A percentile compares a stretch with the other conserved stretches of the same genome.
Conservation (phyloP, 2,797 vertebrate species). For the Setipinna tenuifilis region DNA sequence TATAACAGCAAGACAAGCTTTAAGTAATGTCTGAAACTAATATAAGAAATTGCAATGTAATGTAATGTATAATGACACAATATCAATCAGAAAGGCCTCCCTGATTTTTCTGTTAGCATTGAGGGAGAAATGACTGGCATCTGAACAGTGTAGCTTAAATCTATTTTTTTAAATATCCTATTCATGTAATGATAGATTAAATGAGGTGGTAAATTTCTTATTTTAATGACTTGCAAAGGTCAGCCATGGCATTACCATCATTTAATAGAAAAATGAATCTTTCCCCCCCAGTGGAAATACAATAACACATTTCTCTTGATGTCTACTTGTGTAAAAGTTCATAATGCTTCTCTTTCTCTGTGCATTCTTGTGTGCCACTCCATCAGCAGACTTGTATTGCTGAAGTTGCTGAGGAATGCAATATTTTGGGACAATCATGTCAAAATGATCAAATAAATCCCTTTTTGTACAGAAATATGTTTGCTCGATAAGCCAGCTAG, state of each 20-base stretch:
- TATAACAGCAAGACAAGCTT: neutral
- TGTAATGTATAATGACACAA: conserved; percentile 18
- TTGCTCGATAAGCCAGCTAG: neutral
- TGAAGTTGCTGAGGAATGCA: conserved; percentile 20
- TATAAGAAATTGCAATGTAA: conserved; percentile 33
- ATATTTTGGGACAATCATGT: conserved; percentile 30
- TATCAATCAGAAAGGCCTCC: conserved; percentile 26
- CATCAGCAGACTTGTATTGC: conserved; percentile 1
- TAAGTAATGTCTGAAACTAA: neutral
- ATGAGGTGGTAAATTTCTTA: conserved; percentile 47
- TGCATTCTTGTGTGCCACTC: conserved; percentile 18
- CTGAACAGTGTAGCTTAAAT: conserved; percentile 19
- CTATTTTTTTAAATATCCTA: conserved; percentile 31
- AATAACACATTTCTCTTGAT: conserved; percentile 39
- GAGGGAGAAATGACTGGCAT: conserved; percentile 34
- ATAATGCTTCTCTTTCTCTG: conserved; percentile 22
- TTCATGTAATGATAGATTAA: conserved; percentile 49
- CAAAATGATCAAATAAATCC: neutral
- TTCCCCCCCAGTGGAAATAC: conserved; percentile 28
- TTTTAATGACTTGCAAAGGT: conserved; percentile 56
- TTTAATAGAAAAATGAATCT: conserved; percentile 43
- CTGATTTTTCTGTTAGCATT: conserved; percentile 23
- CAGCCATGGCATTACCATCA: conserved; percentile 42
- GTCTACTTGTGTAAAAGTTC: conserved; percentile 16
- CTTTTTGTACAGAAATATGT: neutral